Evolutionary conservation across 1,140 invertebrate genomes (phyloP), one percentile per base, ranked within the genome.

Genomic region (Vanessa tameamea): DNA sequence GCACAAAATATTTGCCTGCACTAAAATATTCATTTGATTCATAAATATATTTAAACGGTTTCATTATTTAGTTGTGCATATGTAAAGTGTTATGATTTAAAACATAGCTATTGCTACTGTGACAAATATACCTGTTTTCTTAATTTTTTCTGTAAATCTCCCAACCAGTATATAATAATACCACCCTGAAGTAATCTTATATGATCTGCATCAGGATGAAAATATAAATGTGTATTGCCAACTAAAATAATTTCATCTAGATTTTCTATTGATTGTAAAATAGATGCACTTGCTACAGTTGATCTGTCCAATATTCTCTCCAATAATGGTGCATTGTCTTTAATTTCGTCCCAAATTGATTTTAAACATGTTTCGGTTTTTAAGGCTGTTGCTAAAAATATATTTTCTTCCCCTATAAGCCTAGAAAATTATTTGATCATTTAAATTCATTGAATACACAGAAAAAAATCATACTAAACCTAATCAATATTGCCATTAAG

Each of bases 211-310:
- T 97, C 95, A 3, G 97, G 97, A 85, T 97, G 96, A 85, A 98
- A 99, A 89, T 97, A 99, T 16, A 99, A 94, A 94, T 99, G 98
- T 0, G 97, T 98, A 84, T 98, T 98, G 26, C 95, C 97, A 65
- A 98, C 93, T 69, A 98, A 85, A 47, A 98, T 71, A 67, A 95
- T 91, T 81, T 95, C 93, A 69, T 93, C 90, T 9, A 92, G 92
- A 81, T 94, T 93, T 37, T 96, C 94, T 64, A 94, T 85, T 9
- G 94, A 95, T 83, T 95, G 92, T 64, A 98, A 90, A 47, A 95
- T 83, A 37, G 94, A 88, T 15, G 94, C 93, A 95, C 95, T 94
- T 57, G 95, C 84, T 12, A 94, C 94, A 14, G 95, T 96, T 15
- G 95, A 94, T 73, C 96, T 93, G 64, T 94, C 93, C 68, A 95